phyloP scores from a whole-genome alignment of 2,888 invertebrate genomes.

The Luperina nickerlii region DNA sequence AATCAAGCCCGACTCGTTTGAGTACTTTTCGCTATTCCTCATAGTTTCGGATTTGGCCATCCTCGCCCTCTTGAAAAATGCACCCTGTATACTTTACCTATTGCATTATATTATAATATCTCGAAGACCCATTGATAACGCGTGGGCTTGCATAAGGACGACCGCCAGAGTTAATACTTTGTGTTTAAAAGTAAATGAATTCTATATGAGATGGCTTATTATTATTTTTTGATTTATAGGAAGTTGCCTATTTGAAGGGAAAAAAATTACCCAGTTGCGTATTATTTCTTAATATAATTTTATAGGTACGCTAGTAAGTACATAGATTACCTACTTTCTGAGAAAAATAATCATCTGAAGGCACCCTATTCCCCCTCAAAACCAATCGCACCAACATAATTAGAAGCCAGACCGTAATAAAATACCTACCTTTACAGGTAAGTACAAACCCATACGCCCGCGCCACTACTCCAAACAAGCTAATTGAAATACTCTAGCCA shows the following conservation, averaged over 20 bases:
- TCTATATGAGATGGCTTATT: slow-evolving; percentile 12
- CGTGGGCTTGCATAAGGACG: too few relatives aligned
- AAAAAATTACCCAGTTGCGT: background rate
- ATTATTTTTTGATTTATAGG: background rate
- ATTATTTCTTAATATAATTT: background rate
- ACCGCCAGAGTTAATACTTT: too few relatives aligned
- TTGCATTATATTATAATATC: too few relatives aligned
- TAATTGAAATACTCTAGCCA: slow-evolving; percentile 65
- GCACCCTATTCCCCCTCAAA: background rate
- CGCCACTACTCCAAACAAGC: slow-evolving; percentile 39
- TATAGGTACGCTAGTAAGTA: background rate
- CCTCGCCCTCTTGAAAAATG: too few relatives aligned
- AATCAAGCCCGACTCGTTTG: too few relatives aligned
- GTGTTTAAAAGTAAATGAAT: slow-evolving; percentile 18
- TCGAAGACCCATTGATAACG: too few relatives aligned
- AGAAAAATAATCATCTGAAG: background rate
- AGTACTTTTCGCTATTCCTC: too few relatives aligned
- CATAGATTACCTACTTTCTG: background rate
- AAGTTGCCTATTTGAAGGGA: background rate
- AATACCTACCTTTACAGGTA: slow-evolving; percentile 9
- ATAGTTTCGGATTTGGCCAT: too few relatives aligned
- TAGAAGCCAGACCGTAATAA: slow-evolving; percentile 20
- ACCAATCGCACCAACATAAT: background rate
- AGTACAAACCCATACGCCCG: slow-evolving; percentile 1
- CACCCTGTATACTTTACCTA: too few relatives aligned